Evolutionary conservation across 2,797 vertebrate genomes (phyloP).

Genomic region (Hydrophis major): DNA sequence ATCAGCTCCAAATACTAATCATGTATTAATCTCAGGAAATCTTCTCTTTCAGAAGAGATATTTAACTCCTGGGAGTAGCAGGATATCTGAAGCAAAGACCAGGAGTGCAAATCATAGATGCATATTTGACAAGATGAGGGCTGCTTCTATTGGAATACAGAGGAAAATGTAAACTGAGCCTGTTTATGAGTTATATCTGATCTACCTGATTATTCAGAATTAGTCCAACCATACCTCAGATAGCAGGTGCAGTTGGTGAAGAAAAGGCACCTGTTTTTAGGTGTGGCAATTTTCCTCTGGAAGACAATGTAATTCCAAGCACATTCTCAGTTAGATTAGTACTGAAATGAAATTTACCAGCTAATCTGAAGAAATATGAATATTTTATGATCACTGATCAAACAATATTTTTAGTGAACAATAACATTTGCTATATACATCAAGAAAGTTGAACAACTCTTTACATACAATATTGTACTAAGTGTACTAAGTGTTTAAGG

Average conservation of each 20-base stretch:
- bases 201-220: neutral
- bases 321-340: neutral
- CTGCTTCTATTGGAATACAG: neutral
- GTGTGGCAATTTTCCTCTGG: neutral
- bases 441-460: neutral
- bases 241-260: neutral
- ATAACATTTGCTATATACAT: neutral
- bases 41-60: conserved; percentile 2
- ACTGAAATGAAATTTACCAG: neutral
- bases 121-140: neutral
- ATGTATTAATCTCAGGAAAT: conserved; percentile 3
- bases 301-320: neutral
- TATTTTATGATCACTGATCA: neutral
- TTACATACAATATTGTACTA: neutral
- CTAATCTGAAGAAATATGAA: neutral
- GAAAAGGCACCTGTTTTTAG: neutral
- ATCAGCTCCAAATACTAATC: conserved; percentile 15
- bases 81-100: neutral
- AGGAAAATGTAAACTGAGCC: neutral
- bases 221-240: neutral
- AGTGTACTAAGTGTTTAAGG: neutral
- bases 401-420: neutral
- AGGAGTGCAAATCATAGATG: neutral
- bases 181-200: neutral
- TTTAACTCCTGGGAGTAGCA: neutral